Evolutionary conservation across 1,140 invertebrate genomes (phyloP), one percentile per base, ranked within the genome.

Genomic region (Pogonus chalceus): DNA sequence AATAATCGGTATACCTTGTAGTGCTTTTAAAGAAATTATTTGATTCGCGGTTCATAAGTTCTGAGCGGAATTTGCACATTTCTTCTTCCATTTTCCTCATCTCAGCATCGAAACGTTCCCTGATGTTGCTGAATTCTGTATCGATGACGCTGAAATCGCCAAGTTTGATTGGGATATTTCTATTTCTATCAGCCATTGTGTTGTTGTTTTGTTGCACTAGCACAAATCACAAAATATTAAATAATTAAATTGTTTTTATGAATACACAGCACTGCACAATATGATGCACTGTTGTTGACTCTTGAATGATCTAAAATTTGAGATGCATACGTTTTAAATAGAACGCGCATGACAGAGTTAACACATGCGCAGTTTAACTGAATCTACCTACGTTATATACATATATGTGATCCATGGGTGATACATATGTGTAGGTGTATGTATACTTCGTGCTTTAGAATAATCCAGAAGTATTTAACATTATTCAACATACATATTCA

Each of bases 41-140:
- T 63, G 85, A 87, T 73, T 95, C 91, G 61, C 88, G 79, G 70
- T 92, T 92, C 83, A 93, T 88, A 50, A 96, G 76, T 71, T 96
- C 92, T 55, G 87, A 87, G 58, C 94, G 79, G 78, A 97, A 95
- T 74, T 89, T 88, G 69, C 88, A 87, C 94, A 97, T 98, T 76
- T 97, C 94, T 61, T 96, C 92, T 76, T 98, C 94, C 90, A 97
- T 96, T 75, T 92, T 90, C 62, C 85, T 80, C 94, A 97, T 97
- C 79, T 98, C 94, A 51, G 83, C 84, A 70, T 97, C 94, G 71
- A 97, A 98, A 56, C 91, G 80, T 69, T 96, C 92, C 57, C 92
- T 83, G 69, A 97, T 96, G 70, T 86, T 92, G 64, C 89, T 91
- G 76, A 96, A 97, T 76, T 97, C 94, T 49, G 87, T 89, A 72